These are phyloP conservation scores for Trigoniulus corallinus DNA, from an alignment of 1,140 invertebrate genomes.

Conservation along the genomic window DNA sequence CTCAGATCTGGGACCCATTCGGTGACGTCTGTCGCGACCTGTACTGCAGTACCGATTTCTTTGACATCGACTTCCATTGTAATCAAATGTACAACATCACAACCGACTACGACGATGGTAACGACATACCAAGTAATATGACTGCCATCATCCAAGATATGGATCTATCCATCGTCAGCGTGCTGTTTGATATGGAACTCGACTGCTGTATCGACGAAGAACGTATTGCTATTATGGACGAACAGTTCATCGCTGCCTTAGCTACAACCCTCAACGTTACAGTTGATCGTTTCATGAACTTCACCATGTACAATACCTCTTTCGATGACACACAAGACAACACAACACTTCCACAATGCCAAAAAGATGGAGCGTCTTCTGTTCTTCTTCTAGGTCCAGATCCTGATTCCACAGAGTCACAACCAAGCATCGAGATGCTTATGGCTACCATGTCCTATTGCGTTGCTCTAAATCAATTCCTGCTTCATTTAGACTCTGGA, in stretches of 20 bases:
- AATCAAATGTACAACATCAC: constrained; percentile 4
- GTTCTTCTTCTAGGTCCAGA: neutral
- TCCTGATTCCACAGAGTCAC: neutral
- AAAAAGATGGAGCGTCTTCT: neutral
- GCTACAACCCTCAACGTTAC: neutral
- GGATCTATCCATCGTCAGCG: too few species aligned
- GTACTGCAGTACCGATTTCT: constrained; percentile 11
- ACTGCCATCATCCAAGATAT: too few species aligned
- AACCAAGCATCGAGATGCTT: neutral
- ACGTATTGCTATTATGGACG: too few species aligned
- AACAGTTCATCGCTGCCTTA: too few species aligned
- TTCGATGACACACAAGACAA: too few species aligned
- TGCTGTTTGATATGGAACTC: too few species aligned
- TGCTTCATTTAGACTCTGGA: neutral
- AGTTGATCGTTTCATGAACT: neutral
- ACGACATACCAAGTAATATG: neutral
- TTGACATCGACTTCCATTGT: constrained; percentile 10
- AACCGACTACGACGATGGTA: neutral
- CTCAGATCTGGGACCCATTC: constrained; percentile 13
- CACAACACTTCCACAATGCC: neutral
- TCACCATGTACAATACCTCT: neutral
- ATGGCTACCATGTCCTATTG: neutral
- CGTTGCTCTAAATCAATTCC: neutral
- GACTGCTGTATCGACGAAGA: too few species aligned
- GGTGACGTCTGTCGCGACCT: constrained; percentile 9